phyloP scores from a whole-genome alignment of 1,140 invertebrate species.

The Macrocentrus cingulum region DNA sequence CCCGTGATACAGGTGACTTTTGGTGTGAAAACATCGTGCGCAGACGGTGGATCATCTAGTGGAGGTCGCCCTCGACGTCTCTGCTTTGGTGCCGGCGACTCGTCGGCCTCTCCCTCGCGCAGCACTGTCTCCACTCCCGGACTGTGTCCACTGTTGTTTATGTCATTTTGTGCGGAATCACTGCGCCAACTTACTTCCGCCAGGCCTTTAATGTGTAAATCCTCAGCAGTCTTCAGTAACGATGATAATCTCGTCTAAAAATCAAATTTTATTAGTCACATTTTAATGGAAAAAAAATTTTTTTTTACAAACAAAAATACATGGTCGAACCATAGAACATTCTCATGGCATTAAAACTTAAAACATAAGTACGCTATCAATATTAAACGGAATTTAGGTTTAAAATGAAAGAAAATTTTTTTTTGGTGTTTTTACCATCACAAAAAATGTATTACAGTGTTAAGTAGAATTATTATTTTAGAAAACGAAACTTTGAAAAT shows the following conservation, averaged over 20 bases:
- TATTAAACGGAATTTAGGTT: too few species aligned
- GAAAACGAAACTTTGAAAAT: too few species aligned
- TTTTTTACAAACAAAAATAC: too few species aligned
- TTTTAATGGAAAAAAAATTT: too few species aligned
- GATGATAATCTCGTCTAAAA: conserved; percentile 67
- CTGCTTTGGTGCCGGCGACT: conserved; percentile 51
- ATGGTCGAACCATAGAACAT: too few species aligned
- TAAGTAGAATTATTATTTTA: too few species aligned
- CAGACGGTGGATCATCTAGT: conserved; percentile 63
- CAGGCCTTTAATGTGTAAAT: conserved; percentile 86
- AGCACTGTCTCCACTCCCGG: conserved; percentile 57
- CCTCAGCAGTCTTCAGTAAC: conserved; percentile 87
- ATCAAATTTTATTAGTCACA: too few species aligned
- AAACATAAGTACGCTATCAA: too few species aligned
- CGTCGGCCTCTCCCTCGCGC: conserved; percentile 48
- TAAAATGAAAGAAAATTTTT: too few species aligned
- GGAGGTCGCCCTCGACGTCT: conserved; percentile 66
- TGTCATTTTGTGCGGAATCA: conserved; percentile 57
- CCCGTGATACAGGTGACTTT: conserved; percentile 61
- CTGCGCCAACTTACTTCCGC: conserved; percentile 84
- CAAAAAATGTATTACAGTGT: too few species aligned
- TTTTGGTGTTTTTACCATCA: too few species aligned
- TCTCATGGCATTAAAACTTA: too few species aligned
- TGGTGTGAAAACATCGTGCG: conserved; percentile 58
- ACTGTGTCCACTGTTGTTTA: conserved; percentile 52